Evolutionary conservation across 2,888 invertebrate species (phyloP).

Genomic region (Tuta absoluta): DNA sequence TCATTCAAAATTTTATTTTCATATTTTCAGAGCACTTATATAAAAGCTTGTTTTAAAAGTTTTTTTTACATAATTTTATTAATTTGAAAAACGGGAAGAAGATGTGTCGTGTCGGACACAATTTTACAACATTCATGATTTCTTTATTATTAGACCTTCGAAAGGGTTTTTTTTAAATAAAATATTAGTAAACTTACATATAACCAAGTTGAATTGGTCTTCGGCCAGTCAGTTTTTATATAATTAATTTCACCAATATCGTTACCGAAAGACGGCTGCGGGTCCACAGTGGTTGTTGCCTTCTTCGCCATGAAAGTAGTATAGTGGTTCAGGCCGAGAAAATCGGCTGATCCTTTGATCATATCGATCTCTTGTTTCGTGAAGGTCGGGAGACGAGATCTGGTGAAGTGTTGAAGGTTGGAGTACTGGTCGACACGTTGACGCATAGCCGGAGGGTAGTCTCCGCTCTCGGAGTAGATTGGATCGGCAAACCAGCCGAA

Average conservation of each 20-base stretch:
- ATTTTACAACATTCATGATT: too few relatives aligned
- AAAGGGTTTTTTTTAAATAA: too few relatives aligned
- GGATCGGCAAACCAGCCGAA: slow-evolving; percentile 86
- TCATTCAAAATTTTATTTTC: too few relatives aligned
- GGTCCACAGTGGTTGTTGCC: slow-evolving; percentile 43
- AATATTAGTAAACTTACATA: slow-evolving; percentile 53
- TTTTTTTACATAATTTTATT: too few relatives aligned
- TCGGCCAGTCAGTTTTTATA: slow-evolving; percentile 77
- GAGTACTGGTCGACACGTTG: slow-evolving; percentile 80
- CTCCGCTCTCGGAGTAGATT: slow-evolving; percentile 82
- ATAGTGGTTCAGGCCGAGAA: slow-evolving; percentile 88
- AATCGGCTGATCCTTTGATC: slow-evolving; percentile 84
- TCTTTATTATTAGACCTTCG: too few relatives aligned
- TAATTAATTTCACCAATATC: slow-evolving; percentile 65
- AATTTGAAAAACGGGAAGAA: too few relatives aligned
- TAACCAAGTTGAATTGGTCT: slow-evolving; percentile 73
- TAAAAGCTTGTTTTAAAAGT: too few relatives aligned
- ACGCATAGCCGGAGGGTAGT: slow-evolving; percentile 85
- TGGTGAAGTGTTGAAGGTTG: slow-evolving; percentile 76
- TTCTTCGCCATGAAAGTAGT: slow-evolving; percentile 77
- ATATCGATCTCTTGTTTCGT: slow-evolving; percentile 80
- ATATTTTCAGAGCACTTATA: too few relatives aligned
- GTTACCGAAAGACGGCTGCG: slow-evolving; percentile 57
- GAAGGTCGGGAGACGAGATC: slow-evolving; percentile 84
- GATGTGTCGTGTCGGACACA: too few relatives aligned